phyloP scores from a whole-genome alignment of 2,797 vertebrate genomes.

The Linurgus olivaceus region DNA sequence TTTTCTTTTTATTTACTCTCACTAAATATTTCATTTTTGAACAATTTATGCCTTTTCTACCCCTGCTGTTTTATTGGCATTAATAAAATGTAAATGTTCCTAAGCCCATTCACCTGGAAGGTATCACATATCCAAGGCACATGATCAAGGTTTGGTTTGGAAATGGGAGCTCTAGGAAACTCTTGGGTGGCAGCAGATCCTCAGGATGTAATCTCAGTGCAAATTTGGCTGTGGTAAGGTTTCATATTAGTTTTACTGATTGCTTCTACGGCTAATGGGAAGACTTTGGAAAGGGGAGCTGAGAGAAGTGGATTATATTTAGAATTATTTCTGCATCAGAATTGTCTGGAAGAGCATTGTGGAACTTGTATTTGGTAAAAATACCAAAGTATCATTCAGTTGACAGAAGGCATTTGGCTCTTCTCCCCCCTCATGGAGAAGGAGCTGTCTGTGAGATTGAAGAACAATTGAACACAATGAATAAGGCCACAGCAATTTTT shows the following conservation, averaged over 20 bases:
- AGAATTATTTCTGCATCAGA: background rate
- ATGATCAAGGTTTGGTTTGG: background rate
- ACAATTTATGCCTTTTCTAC: background rate
- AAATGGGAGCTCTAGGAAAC: background rate
- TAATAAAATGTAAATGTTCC: constrained; percentile 13
- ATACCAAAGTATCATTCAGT: background rate
- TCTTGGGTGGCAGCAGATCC: background rate
- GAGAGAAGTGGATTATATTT: background rate
- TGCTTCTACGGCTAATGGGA: background rate
- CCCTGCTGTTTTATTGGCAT: constrained; percentile 1
- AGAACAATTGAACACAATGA: background rate
- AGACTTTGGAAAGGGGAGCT: background rate
- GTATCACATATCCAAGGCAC: background rate
- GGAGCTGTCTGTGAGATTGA: background rate
- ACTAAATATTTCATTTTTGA: constrained; percentile 15
- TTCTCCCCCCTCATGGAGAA: background rate
- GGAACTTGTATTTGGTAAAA: background rate
- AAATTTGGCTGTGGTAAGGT: background rate
- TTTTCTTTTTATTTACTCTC: background rate
- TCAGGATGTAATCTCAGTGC: background rate
- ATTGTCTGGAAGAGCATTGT: background rate
- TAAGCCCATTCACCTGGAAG: background rate
- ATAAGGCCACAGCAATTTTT: background rate
- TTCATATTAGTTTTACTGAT: background rate
- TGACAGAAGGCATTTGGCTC: background rate